Evolutionary conservation across 2,113 vertebrate species (phyloP).

Genomic region (Epinephelus moara): DNA sequence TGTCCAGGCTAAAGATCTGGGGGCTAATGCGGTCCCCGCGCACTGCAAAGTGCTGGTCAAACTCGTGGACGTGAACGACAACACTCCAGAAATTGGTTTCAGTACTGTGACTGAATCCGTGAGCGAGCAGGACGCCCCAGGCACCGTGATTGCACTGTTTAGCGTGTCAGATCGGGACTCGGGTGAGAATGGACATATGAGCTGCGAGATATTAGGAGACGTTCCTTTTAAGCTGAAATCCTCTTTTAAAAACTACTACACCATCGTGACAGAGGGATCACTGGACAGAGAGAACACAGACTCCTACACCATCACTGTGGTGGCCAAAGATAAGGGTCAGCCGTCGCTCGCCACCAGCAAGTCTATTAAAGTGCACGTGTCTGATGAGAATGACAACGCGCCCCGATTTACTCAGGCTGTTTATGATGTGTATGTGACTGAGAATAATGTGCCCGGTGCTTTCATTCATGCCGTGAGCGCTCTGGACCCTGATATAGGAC

Average conservation of each 20-base stretch:
- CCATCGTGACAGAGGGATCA: constrained; percentile 93
- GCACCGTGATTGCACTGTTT: constrained; percentile 96
- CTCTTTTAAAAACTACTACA: constrained; percentile 97
- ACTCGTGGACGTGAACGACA: constrained; percentile 96
- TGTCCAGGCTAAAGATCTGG: constrained; percentile 96
- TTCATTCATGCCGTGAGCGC: constrained; percentile 97
- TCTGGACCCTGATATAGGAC: constrained; percentile 91
- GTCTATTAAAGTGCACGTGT: constrained; percentile 95
- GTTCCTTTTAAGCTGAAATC: constrained; percentile 97
- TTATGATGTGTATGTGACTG: constrained; percentile 96
- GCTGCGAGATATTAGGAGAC: constrained; percentile 93
- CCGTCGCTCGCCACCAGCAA: constrained; percentile 93
- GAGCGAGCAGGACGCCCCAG: constrained; percentile 93
- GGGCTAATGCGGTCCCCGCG: constrained; percentile 95
- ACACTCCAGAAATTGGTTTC: constrained; percentile 97
- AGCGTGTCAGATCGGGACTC: constrained; percentile 97
- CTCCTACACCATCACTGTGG: constrained; percentile 93
- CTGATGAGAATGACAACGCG: constrained; percentile 97
- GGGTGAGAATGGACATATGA: constrained; percentile 94
- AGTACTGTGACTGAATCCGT: constrained; percentile 97
- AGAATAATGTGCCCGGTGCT: constrained; percentile 97
- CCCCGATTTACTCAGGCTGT: constrained; percentile 93
- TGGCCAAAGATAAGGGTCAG: constrained; percentile 92
- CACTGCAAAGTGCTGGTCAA: constrained; percentile 98
- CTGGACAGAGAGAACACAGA: constrained; percentile 93